Percentiles rank a stretch among this genome's conserved stretches.
phyloP scores from a whole-genome alignment of 1,140 invertebrate species.

The Drosophila nasuta region DNA sequence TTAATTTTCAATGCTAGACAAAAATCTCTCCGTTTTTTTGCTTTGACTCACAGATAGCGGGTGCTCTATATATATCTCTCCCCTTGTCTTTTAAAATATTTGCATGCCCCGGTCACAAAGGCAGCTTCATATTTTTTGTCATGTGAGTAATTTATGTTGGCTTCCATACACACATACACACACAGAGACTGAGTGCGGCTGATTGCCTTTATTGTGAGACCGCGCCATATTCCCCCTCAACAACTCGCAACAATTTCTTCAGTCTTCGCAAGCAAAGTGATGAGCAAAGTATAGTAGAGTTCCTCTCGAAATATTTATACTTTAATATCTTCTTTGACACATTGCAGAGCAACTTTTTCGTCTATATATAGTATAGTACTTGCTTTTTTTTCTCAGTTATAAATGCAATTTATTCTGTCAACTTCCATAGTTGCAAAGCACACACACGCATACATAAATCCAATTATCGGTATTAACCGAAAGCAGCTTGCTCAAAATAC shows the following conservation, averaged over 20 bases:
- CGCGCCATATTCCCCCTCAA: background rate
- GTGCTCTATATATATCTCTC: background rate
- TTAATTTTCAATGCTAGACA: conserved; percentile 56
- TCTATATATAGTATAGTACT: background rate
- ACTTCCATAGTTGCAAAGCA: background rate
- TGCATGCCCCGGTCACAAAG: conserved; percentile 26
- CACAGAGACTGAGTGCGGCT: conserved; percentile 46
- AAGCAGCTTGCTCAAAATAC: background rate
- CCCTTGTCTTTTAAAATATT: conserved; percentile 31
- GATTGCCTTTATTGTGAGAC: conserved; percentile 54
- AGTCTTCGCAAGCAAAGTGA: background rate
- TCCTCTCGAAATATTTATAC: conserved; percentile 5
- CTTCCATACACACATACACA: conserved; percentile 12
- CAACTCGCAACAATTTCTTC: background rate
- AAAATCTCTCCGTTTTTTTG: conserved; percentile 31
- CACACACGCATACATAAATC: background rate
- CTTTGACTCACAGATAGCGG: conserved; percentile 1
- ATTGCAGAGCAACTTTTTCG: background rate
- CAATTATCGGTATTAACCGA: conserved; percentile 4
- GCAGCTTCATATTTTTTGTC: conserved; percentile 55
- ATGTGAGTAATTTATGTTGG: conserved; percentile 69
- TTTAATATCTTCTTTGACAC: conserved; percentile 18
- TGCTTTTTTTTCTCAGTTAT: background rate
- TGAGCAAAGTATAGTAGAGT: background rate
- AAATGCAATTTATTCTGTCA: conserved; percentile 12